phyloP scores from a whole-genome alignment of 2,797 vertebrate genomes.

The Sparidentex hasta region DNA sequence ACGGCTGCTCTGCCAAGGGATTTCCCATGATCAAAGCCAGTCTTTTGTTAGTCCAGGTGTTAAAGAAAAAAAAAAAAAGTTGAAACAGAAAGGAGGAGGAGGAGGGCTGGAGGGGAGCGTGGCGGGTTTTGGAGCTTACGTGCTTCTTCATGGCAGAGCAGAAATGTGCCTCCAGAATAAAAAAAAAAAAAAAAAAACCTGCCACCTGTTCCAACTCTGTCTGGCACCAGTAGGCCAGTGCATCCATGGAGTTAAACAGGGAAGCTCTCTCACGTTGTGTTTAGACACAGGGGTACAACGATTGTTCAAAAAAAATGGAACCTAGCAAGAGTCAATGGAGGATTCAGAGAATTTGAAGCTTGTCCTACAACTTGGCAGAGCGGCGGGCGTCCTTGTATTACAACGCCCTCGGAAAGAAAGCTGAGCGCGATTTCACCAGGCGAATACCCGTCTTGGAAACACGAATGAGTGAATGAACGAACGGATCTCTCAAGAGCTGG shows the following conservation, averaged over 20 bases:
- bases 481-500: not conserved
- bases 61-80: slow-evolving; percentile 68
- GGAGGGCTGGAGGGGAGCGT: slow-evolving; percentile 50
- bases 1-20: slow-evolving; percentile 73
- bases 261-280: not conserved
- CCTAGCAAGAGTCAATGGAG: slow-evolving; percentile 13
- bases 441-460: slow-evolving; percentile 2
- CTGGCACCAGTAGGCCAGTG: slow-evolving; percentile 13
- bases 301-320: slow-evolving; percentile 22
- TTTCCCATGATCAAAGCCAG: slow-evolving; percentile 82
- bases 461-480: not conserved
- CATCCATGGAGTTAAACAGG: slow-evolving; percentile 29
- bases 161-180: slow-evolving; percentile 44
- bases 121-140: slow-evolving; percentile 65
- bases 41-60: slow-evolving; percentile 84
- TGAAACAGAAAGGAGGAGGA: slow-evolving; percentile 74
- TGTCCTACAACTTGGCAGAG: slow-evolving; percentile 11
- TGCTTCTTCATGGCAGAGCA: slow-evolving; percentile 58
- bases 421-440: not conserved
- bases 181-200: slow-evolving; percentile 37
- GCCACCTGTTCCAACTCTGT: slow-evolving; percentile 50
- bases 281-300: slow-evolving; percentile 20
- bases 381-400: slow-evolving; percentile 12
- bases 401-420: not conserved
- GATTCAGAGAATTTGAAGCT: slow-evolving; percentile 29